Evolutionary conservation across 2,888 invertebrate genomes (phyloP).

Genomic region (Lacanobia oleracea): DNA sequence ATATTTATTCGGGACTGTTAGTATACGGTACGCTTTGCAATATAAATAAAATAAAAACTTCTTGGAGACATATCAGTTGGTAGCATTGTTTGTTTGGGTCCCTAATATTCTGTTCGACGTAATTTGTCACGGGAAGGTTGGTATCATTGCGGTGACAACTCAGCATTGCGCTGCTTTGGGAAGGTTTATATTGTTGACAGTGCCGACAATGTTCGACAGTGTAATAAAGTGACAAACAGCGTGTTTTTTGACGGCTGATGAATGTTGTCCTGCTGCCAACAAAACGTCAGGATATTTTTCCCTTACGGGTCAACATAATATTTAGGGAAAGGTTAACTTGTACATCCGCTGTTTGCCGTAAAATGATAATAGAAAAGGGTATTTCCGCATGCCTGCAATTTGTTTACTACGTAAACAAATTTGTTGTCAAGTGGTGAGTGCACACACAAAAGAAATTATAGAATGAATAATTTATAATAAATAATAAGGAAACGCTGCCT

Average conservation of each 20-base stretch:
- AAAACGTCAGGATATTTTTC: slow-evolving; percentile 34
- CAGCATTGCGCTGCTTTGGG: slow-evolving; percentile 30
- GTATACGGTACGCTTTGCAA: slow-evolving; percentile 28
- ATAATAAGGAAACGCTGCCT: background rate
- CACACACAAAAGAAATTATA: background rate
- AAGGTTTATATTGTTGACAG: slow-evolving; percentile 59
- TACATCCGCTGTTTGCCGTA: slow-evolving; percentile 2
- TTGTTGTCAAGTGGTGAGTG: background rate
- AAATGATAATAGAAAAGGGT: background rate
- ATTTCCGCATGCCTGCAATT: background rate
- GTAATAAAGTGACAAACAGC: slow-evolving; percentile 54
- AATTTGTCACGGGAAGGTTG: slow-evolving; percentile 49
- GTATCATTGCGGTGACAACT: slow-evolving; percentile 26
- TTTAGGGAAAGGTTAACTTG: slow-evolving; percentile 10
- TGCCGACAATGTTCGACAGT: slow-evolving; percentile 40
- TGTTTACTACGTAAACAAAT: background rate
- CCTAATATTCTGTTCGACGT: slow-evolving; percentile 51
- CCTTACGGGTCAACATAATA: slow-evolving; percentile 30
- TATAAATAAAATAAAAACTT: slow-evolving; percentile 71
- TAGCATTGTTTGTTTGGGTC: slow-evolving; percentile 70
- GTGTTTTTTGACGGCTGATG: slow-evolving; percentile 52
- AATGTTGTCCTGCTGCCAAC: slow-evolving; percentile 30
- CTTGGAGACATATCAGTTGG: slow-evolving; percentile 69
- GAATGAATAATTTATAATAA: background rate
- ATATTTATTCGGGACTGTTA: slow-evolving; percentile 58